Conservation (phyloP, 2,888 invertebrate genomes). For the Onchidella celtica region DNA sequence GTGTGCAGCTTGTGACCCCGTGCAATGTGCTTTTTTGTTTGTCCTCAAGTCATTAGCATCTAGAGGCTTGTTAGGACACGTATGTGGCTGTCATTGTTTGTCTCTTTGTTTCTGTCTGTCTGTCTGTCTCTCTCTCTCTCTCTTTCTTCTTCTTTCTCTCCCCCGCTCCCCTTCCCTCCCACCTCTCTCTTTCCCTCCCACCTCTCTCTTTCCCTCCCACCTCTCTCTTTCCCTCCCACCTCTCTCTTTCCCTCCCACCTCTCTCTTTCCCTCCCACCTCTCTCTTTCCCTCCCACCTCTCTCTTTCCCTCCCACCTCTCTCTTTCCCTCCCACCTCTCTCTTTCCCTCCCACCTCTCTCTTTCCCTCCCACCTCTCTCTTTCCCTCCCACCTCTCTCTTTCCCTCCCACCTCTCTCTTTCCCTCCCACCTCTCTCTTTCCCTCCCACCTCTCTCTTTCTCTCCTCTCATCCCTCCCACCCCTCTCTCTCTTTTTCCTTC, state of each 20-base stretch:
- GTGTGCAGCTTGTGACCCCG: too few species aligned
- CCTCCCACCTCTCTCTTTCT: not conserved
- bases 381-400: not conserved
- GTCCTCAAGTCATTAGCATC: too few species aligned
- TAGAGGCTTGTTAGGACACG: too few species aligned
- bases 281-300: not conserved
- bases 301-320: not conserved
- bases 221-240: constrained; percentile 1
- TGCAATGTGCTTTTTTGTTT: too few species aligned
- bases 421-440: not conserved
- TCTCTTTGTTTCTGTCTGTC: constrained; percentile 19
- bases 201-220: not conserved
- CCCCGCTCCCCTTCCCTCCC: not conserved
- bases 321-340: not conserved
- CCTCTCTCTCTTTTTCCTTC: not conserved
- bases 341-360: not conserved
- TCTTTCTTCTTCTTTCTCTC: not conserved
- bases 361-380: not conserved
- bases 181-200: not conserved
- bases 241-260: not conserved
- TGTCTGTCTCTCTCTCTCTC: constrained; percentile 10
- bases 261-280: not conserved
- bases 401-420: not conserved
- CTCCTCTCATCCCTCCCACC: not conserved
- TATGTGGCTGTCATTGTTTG: constrained; percentile 11